Conservation (phyloP, 2,888 invertebrate species). For the Cantharis rustica region DNA sequence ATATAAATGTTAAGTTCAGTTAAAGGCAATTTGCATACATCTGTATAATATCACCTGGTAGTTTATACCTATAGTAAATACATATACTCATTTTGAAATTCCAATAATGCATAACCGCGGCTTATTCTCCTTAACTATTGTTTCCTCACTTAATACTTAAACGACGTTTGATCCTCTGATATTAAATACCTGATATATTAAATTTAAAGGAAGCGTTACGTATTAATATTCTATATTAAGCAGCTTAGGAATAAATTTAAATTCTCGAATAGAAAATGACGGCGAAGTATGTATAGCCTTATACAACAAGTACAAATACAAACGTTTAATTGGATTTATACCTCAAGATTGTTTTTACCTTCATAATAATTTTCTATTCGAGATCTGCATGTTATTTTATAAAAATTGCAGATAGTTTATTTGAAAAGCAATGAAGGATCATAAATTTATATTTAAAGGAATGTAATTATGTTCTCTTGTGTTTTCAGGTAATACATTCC, state of each 20-base stretch:
- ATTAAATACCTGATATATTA: constrained; percentile 9
- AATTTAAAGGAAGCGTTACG: constrained; percentile 6
- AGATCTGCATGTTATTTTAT: neutral
- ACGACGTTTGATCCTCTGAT: constrained; percentile 8
- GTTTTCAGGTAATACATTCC: neutral
- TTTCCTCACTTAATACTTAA: constrained; percentile 4
- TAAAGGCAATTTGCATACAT: neutral
- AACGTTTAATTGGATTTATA: neutral
- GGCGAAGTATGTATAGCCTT: neutral
- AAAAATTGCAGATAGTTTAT: neutral
- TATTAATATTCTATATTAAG: constrained; percentile 2
- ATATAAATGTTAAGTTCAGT: neutral
- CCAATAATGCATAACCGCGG: constrained; percentile 8
- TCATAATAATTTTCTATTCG: neutral
- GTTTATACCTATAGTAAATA: neutral
- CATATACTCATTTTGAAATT: constrained; percentile 5
- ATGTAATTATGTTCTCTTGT: neutral
- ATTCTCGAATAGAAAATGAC: neutral
- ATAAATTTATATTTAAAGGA: neutral
- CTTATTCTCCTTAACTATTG: constrained; percentile 3
- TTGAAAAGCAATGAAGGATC: neutral
- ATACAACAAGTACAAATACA: neutral
- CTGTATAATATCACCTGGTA: neutral
- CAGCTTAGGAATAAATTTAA: neutral
- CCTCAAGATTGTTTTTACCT: neutral